Base-by-base conservation (phyloP, 2,797 vertebrate genomes). In the Gobio occitaniae region DNA sequence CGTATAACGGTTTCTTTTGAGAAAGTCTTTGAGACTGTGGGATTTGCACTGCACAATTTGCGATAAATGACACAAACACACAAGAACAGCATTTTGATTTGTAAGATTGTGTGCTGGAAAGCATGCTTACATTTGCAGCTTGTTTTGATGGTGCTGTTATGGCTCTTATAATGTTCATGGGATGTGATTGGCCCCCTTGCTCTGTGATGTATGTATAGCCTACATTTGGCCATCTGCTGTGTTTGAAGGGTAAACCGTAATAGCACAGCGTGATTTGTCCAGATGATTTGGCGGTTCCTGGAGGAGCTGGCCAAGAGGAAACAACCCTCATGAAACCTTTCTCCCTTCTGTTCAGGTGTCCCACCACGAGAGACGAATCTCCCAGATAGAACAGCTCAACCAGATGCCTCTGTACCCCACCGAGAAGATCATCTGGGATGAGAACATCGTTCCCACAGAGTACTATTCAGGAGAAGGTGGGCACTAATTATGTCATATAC, bases 391-490 rank as follows among this genome's bases (percentile, higher is more conserved):
- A 86, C 98, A 99, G 83, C 96, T 99, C 90, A 99, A 99, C 93
- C 97, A 97, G 94, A 99, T 99, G 98, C 98, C 98, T 87, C 95
- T 99, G 83, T 99, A 99, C 95, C 98, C 98, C 83, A 99, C 98
- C 2, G 98, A 99, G 93, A 99, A 98, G 94, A 99, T 99, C 79
- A 98, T 99, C 94, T 99, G 98, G 98, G 98, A 99, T 94, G 97
- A 99, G 94, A 99, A 99, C 93, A 99, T 99, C 70, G 98, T 99
- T 68, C 98, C 98, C 15, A 99, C 98, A 0, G 98, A 99, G 88
- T 99, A 99, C 93, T 99, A 99, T 92, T 99, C 98, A 86, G 98
- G 98, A 61, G 98, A 99, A 97, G 98, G 98, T 99, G 93, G 61
- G 91, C 86, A 32, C 47, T 7, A 44, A 10, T 44, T 44, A 44